Evolutionary conservation across 1,140 invertebrate genomes (phyloP).

Genomic region (Drosophila melanica): DNA sequence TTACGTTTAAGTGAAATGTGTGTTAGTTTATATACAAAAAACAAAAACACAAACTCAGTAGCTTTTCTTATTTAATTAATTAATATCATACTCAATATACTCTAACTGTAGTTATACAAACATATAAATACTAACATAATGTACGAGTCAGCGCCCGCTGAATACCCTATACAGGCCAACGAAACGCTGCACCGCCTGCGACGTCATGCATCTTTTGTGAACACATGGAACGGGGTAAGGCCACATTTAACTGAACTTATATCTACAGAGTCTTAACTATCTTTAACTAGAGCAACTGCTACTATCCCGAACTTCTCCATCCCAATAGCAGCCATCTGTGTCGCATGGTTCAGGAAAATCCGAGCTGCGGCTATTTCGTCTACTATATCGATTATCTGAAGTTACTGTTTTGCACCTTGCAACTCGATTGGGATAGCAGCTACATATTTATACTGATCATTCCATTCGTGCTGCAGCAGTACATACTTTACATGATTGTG

Average conservation of each 20-base stretch:
- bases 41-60: too few relatives aligned
- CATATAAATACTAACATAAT: background rate
- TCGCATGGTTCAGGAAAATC: background rate
- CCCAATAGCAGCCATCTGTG: slow-evolving; percentile 23
- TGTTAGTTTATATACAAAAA: too few relatives aligned
- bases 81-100: too few relatives aligned
- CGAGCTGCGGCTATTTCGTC: slow-evolving; percentile 19
- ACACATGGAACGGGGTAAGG: background rate
- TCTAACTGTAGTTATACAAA: too few relatives aligned
- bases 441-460: background rate
- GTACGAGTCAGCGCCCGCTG: too few relatives aligned
- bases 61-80: too few relatives aligned
- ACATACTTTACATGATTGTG: slow-evolving; percentile 18
- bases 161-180: background rate
- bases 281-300: slow-evolving; percentile 1
- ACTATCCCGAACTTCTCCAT: background rate
- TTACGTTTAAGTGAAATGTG: too few relatives aligned
- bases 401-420: slow-evolving; percentile 16
- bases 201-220: slow-evolving; percentile 4
- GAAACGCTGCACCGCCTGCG: background rate
- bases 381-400: slow-evolving; percentile 41
- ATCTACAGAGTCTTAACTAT: background rate
- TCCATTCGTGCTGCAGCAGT: background rate
- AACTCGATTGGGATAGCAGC: background rate
- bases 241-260: background rate